Conservation (phyloP, 1,140 invertebrate species). For the Drosophila mauritiana region DNA sequence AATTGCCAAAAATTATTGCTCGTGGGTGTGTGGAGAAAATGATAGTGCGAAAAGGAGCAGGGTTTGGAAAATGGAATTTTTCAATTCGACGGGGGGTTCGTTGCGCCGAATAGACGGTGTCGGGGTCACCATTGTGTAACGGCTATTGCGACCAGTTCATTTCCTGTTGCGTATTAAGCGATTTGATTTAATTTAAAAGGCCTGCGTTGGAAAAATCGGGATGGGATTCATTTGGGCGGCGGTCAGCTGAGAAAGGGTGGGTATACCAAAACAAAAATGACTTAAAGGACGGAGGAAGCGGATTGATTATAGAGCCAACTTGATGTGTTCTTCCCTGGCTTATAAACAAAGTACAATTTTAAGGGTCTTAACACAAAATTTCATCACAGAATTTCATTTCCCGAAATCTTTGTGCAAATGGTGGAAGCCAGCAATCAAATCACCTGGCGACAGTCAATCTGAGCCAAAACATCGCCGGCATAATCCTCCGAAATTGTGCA, state of each 20-base stretch:
- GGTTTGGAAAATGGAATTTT: background rate
- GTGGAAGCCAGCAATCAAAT: conserved; percentile 10
- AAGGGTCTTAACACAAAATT: no score
- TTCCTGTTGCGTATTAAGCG: conserved; percentile 37
- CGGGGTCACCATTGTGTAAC: conserved; percentile 24
- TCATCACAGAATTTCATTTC: no score
- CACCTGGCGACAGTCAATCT: conserved; percentile 29
- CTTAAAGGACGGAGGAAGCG: background rate
- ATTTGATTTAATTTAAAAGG: conserved; percentile 43
- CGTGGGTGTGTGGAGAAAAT: conserved; percentile 11
- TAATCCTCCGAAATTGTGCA: conserved; percentile 11
- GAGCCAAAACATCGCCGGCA: background rate
- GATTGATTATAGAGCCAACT: background rate
- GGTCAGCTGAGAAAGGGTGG: background rate
- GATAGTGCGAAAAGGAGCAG: background rate
- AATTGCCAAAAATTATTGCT: conserved; percentile 53
- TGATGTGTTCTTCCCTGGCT: no score
- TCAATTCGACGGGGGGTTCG: background rate
- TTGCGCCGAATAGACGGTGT: background rate
- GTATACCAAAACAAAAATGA: background rate
- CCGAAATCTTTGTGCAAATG: background rate
- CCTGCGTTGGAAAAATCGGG: background rate
- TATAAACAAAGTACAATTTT: no score
- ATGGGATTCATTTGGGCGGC: background rate
- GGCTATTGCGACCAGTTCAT: conserved; percentile 28